A percentile compares a stretch with the other conserved stretches of the same genome.
phyloP scores from a whole-genome alignment of 1,140 invertebrate species.

The Batillaria attramentaria region DNA sequence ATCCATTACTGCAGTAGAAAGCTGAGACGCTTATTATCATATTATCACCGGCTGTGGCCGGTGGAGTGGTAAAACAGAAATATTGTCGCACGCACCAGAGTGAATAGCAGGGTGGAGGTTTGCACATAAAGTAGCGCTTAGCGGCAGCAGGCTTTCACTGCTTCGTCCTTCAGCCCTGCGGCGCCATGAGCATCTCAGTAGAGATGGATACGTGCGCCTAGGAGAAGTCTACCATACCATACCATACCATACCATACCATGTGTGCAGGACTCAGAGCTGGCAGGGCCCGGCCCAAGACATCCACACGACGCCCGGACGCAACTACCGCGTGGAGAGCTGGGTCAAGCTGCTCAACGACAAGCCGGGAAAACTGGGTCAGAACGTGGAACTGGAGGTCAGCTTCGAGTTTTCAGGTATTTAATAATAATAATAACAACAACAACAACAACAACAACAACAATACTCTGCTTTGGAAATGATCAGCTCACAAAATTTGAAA shows the following conservation, averaged over 20 bases:
- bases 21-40: too few species aligned
- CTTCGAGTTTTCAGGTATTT: constrained; percentile 22
- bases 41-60: too few species aligned
- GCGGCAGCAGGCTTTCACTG: too few species aligned
- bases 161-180: too few species aligned
- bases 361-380: constrained; percentile 22
- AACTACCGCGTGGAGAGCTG: constrained; percentile 20
- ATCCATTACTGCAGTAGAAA: too few species aligned
- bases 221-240: too few species aligned
- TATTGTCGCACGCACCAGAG: neutral
- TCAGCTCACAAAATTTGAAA: too few species aligned
- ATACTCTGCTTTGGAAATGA: too few species aligned
- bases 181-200: neutral
- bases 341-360: constrained; percentile 18
- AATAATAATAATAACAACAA: too few species aligned
- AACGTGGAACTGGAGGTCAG: constrained; percentile 12
- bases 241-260: too few species aligned
- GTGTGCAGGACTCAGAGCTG: constrained; percentile 16
- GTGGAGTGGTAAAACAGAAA: neutral
- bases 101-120: neutral
- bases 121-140: too few species aligned
- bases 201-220: neutral
- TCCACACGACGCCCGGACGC: neutral
- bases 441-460: too few species aligned
- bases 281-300: constrained; percentile 4